Evolutionary conservation across 92 coral and sea anemone species (phyloP).

Genomic region (Epizoanthus illoricatus): DNA sequence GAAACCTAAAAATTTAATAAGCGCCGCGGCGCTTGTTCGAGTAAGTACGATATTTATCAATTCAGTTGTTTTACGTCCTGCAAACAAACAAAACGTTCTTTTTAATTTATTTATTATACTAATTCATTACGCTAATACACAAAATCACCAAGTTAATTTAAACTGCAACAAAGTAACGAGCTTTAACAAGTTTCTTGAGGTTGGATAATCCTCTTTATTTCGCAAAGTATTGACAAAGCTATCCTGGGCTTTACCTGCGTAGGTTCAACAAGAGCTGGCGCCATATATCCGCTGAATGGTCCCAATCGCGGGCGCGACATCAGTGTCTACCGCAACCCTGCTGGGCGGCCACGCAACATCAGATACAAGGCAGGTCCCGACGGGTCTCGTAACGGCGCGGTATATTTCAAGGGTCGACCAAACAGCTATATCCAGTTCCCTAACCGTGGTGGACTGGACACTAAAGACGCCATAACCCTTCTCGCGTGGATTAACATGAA

Average conservation of each 20-base stretch:
- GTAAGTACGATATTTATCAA: too few species aligned
- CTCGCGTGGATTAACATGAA: conserved; percentile 80
- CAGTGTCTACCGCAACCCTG: conserved; percentile 53
- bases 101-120: too few species aligned
- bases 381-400: conserved; percentile 67
- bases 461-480: conserved; percentile 73
- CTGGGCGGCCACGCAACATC: conserved; percentile 58
- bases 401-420: conserved; percentile 59
- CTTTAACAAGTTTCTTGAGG: not conserved
- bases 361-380: conserved; percentile 75
- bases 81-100: too few species aligned
- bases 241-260: too few species aligned
- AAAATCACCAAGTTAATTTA: too few species aligned
- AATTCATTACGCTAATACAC: too few species aligned
- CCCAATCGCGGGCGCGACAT: conserved; percentile 50
- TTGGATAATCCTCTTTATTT: not conserved
- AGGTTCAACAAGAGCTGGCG: conserved; percentile 52
- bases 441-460: conserved; percentile 71
- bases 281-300: conserved; percentile 66
- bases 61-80: too few species aligned
- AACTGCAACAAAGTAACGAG: too few species aligned
- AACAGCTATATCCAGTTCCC: conserved; percentile 80
- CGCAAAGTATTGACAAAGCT: not conserved
- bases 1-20: too few species aligned
- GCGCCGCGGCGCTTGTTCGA: too few species aligned